phyloP scores from a whole-genome alignment of 2,888 invertebrate species.

The Athrips mouffetella region DNA sequence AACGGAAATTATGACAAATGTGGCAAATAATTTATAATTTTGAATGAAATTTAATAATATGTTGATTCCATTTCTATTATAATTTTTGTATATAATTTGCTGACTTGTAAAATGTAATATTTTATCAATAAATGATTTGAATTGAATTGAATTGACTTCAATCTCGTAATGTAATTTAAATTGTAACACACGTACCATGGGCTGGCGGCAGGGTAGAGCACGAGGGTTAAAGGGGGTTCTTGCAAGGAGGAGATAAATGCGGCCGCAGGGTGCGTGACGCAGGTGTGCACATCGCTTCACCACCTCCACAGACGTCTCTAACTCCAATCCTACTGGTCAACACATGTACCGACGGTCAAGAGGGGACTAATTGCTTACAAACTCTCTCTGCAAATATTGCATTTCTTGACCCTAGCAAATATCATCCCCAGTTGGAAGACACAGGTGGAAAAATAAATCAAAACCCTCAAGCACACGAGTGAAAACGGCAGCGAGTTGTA shows the following conservation, averaged over 20 bases:
- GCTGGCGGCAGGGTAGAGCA: neutral
- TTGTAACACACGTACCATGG: neutral
- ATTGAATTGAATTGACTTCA: neutral
- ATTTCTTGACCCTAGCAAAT: slow-evolving; percentile 2
- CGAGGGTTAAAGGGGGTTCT: slow-evolving; percentile 26
- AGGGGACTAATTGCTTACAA: slow-evolving; percentile 4
- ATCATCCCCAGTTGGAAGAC: neutral
- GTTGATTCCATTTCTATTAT: too few species aligned
- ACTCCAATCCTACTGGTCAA: neutral
- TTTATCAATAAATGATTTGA: neutral
- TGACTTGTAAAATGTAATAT: too few species aligned
- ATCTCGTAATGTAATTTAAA: neutral
- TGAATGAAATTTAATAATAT: too few species aligned
- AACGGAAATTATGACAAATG: too few species aligned
- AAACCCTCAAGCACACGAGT: neutral
- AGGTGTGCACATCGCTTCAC: slow-evolving; percentile 28
- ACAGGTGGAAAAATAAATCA: slow-evolving; percentile 2
- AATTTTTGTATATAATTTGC: too few species aligned
- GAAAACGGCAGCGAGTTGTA: slow-evolving; percentile 32
- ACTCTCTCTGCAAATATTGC: neutral
- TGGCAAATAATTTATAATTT: too few species aligned
- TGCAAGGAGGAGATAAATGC: slow-evolving; percentile 45
- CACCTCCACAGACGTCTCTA: neutral
- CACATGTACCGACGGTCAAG: slow-evolving; percentile 12
- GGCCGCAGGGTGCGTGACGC: slow-evolving; percentile 24